A percentile compares a stretch with the other conserved stretches of the same genome.
These are phyloP conservation scores for Hephaestus fuliginosus DNA, from an alignment of 2,797 vertebrate species.

Conservation along the genomic window DNA sequence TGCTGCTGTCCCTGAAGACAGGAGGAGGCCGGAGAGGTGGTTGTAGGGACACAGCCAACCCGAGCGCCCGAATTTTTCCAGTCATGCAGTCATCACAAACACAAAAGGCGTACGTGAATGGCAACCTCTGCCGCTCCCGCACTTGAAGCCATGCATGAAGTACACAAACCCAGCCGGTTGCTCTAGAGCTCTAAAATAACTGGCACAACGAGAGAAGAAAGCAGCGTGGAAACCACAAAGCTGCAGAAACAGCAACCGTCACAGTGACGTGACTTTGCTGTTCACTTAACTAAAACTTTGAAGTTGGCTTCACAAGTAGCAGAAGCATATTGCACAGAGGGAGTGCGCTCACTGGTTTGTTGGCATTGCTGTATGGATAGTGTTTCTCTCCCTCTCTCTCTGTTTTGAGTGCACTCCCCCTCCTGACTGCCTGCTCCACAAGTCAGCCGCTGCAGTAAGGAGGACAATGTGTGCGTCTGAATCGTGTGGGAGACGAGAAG, in stretches of 20 bases:
- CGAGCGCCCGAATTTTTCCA: constrained; percentile 39
- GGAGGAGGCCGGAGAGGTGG: constrained; percentile 19
- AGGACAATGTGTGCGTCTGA: constrained; percentile 54
- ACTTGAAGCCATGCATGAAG: constrained; percentile 56
- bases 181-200: constrained; percentile 29
- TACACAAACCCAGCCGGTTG: constrained; percentile 29
- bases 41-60: constrained; percentile 17
- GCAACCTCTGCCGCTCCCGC: constrained; percentile 44
- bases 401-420: constrained; percentile 50
- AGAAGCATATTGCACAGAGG: constrained; percentile 33
- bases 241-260: constrained; percentile 15
- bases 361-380: constrained; percentile 39
- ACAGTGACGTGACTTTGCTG: constrained; percentile 10
- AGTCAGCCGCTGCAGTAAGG: constrained; percentile 68
- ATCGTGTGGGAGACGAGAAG: constrained; percentile 65
- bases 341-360: constrained; percentile 28
- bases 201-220: background rate
- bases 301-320: constrained; percentile 11
- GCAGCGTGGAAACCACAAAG: background rate
- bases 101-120: constrained; percentile 38
- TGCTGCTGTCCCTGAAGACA: constrained; percentile 21
- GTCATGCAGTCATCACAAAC: constrained; percentile 30
- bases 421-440: constrained; percentile 60
- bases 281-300: constrained; percentile 29
- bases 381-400: constrained; percentile 19